A percentile compares a stretch with the other conserved stretches of the same genome.
Evolutionary conservation across 37 sponge, comb jelly and placozoan genomes (phyloP).

Genomic region (Lycopodina hypogea): DNA sequence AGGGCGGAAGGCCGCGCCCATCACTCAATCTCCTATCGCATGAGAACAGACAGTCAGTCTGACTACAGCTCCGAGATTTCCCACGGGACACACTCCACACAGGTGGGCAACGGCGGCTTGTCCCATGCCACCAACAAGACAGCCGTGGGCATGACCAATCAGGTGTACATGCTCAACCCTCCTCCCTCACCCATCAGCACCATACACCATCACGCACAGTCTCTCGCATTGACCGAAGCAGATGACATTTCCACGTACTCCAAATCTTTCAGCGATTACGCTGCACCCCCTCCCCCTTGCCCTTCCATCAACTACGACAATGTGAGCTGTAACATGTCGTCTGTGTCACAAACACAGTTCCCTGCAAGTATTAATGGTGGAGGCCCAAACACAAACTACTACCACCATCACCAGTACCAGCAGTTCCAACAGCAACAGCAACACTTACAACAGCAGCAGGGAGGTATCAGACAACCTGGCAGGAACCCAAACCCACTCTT

Average conservation of each 20-base stretch:
- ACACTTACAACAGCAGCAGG: neutral
- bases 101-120: neutral
- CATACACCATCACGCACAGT: neutral
- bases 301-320: conserved; percentile 29
- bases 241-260: conserved; percentile 11
- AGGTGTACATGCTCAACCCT: conserved; percentile 4
- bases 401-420: neutral
- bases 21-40: neutral
- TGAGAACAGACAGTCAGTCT: conserved; percentile 5
- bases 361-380: conserved; percentile 4
- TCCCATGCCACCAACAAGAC: neutral
- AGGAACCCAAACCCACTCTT: neutral
- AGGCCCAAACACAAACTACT: neutral
- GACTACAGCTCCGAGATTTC: conserved; percentile 20
- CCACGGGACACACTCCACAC: conserved; percentile 7
- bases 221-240: neutral
- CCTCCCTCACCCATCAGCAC: conserved; percentile 36
- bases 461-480: neutral
- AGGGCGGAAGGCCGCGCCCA: neutral
- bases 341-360: conserved; percentile 15
- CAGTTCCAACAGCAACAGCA: neutral
- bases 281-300: conserved; percentile 7
- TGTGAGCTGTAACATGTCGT: neutral
- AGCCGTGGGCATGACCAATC: neutral
- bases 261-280: conserved; percentile 1